A percentile compares a stretch with the other conserved stretches of the same genome.
These are phyloP conservation scores for Sorex araneus DNA, from an alignment of 2,113 vertebrate genomes.

Conservation along the genomic window DNA sequence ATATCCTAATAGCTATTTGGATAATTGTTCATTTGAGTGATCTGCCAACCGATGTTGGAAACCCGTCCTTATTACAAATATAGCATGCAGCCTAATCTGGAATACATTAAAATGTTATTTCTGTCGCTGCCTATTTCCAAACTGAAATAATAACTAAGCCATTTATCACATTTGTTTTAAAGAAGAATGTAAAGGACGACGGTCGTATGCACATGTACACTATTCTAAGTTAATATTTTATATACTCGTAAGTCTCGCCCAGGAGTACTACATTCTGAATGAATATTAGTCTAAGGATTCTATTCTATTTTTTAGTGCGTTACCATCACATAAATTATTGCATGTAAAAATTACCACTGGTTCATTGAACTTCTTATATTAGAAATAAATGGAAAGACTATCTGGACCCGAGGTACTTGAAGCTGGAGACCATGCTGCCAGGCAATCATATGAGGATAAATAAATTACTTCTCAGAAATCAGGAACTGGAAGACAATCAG, in stretches of 20 bases:
- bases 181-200: conserved; percentile 64
- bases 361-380: not conserved
- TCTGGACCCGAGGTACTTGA: too few species aligned
- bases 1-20: conserved; percentile 92
- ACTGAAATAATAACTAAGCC: conserved; percentile 90
- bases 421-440: rapidly evolving
- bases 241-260: not conserved
- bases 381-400: not conserved
- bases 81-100: conserved; percentile 91
- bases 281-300: not conserved
- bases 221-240: not conserved
- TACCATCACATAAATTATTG: not conserved
- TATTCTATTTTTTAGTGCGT: conserved; percentile 3
- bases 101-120: conserved; percentile 93
- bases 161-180: conserved; percentile 89
- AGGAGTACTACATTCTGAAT: not conserved
- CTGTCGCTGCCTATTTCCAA: conserved; percentile 88
- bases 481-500: not conserved
- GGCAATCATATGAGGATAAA: not conserved
- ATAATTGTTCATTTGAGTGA: conserved; percentile 90
- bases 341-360: not conserved
- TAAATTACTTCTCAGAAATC: conserved; percentile 5
- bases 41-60: conserved; percentile 90
- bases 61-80: conserved; percentile 91
- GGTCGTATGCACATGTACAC: not conserved